Base-by-base conservation (phyloP, 2,888 invertebrate species). In the Lochmaea crataegi region DNA sequence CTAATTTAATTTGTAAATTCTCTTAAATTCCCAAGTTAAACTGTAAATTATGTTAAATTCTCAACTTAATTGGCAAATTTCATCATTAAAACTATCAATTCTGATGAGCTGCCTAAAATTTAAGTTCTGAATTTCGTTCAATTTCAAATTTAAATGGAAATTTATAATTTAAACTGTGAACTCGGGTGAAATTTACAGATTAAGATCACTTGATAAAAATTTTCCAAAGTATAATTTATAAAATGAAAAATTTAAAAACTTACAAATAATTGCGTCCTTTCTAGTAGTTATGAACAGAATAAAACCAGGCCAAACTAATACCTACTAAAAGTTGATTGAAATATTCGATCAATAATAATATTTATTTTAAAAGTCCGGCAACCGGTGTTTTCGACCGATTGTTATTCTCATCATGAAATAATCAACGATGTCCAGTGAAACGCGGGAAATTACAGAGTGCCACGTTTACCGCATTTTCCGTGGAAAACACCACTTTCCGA, bases 291-390 rank as follows among this genome's bases (percentile, higher is more conserved):
- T 53, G 12, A 38, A 42, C 41, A 66, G 48, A 60, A 60, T 58
- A 61, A 56, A 38, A 38, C 48, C 48, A 60, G n/a, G n/a, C 60
- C 45, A 61, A 68, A 68, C 63, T 38, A 68, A 68, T 68, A 68
- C 53, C 18, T 53, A 53, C 69, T 56, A 22, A 63, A n/a, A 45
- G 61, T 63, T 63, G 42, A 70, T 70, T 70, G 64, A 69, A 64
- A 45, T 51, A 57, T 53, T 32, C 70, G 70, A 70, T 70, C 70
- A 26, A 70, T 70, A 57, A 64, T 22, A 70, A 70, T 70, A 70
- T 70, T 70, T 70, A 70, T 70, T 70, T 61, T 57, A 70, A 63
- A 69, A 69, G 63, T 60, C 42, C 68, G 38, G 57, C 68, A n/a
- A 38, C 38, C 48, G 68, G 57, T 18, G 64, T 45, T 42, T 42